These are phyloP conservation scores for Neostethus bicornis DNA, from an alignment of 2,797 vertebrate species.

Conservation along the genomic window DNA sequence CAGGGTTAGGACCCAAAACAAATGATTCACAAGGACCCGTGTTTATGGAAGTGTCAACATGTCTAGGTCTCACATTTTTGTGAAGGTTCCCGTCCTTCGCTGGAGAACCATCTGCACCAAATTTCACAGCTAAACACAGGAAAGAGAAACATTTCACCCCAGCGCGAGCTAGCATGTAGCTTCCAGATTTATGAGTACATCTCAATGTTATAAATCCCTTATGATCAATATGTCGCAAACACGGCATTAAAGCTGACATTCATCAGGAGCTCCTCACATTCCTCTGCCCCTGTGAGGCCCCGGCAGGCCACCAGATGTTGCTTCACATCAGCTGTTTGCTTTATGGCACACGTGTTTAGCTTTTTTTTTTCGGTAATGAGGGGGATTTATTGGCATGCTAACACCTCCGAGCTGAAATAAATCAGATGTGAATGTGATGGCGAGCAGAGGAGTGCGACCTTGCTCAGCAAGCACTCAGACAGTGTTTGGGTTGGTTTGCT, in stretches of 20 bases:
- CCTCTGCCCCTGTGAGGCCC: conserved; percentile 37
- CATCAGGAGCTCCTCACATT: conserved; percentile 38
- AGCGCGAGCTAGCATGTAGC: not conserved
- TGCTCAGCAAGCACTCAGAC: conserved; percentile 29
- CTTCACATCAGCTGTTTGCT: conserved; percentile 35
- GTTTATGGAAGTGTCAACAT: conserved; percentile 75
- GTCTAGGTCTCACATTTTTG: conserved; percentile 60
- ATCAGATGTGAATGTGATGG: conserved; percentile 49
- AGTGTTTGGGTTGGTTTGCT: conserved; percentile 42
- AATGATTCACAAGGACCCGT: conserved; percentile 69
- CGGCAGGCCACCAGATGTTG: conserved; percentile 52
- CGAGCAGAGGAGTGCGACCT: conserved; percentile 33
- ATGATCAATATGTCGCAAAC: conserved; percentile 40
- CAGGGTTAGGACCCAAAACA: conserved; percentile 68
- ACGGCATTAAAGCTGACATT: conserved; percentile 35
- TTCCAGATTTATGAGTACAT: conserved; percentile 14
- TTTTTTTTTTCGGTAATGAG: conserved; percentile 50
- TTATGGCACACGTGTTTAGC: conserved; percentile 40
- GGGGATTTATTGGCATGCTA: conserved; percentile 48
- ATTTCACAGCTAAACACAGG: conserved; percentile 20
- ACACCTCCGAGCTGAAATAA: conserved; percentile 58
- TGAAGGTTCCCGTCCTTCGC: conserved; percentile 42
- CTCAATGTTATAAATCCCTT: conserved; percentile 36
- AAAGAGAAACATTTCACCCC: conserved; percentile 29
- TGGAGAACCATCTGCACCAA: conserved; percentile 53